Conservation (phyloP, 2,797 vertebrate genomes). For the Acrocephalus scirpaceus region DNA sequence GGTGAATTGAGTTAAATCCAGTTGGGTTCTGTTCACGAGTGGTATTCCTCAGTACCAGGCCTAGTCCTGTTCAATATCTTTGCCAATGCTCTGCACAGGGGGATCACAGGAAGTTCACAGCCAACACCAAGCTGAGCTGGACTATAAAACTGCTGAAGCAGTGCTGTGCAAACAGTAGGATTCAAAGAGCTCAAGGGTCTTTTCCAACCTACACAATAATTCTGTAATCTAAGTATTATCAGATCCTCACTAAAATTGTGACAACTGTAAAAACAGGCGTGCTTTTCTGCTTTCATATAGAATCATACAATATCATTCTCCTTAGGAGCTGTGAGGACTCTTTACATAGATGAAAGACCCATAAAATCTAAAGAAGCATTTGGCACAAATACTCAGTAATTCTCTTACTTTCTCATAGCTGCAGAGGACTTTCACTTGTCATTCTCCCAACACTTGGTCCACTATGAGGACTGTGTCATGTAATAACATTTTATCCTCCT, state of each 20-base stretch:
- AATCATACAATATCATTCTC: background rate
- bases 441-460: background rate
- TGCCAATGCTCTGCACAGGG: rapidly evolving
- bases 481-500: background rate
- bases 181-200: background rate
- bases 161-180: background rate
- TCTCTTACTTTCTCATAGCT: background rate
- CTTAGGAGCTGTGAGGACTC: background rate
- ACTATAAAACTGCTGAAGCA: background rate
- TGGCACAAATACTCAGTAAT: background rate
- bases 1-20: background rate
- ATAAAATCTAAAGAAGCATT: background rate
- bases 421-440: background rate
- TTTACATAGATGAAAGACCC: background rate
- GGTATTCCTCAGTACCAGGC: background rate
- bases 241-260: background rate
- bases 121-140: background rate
- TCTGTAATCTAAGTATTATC: background rate
- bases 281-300: background rate
- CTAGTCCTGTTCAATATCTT: background rate
- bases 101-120: background rate
- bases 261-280: background rate
- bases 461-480: background rate
- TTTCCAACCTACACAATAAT: background rate
- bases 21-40: background rate